Percentiles rank a stretch among this genome's conserved stretches.
Evolutionary conservation across 2,888 invertebrate species (phyloP).

Genomic region (Zonitis immaculata): DNA sequence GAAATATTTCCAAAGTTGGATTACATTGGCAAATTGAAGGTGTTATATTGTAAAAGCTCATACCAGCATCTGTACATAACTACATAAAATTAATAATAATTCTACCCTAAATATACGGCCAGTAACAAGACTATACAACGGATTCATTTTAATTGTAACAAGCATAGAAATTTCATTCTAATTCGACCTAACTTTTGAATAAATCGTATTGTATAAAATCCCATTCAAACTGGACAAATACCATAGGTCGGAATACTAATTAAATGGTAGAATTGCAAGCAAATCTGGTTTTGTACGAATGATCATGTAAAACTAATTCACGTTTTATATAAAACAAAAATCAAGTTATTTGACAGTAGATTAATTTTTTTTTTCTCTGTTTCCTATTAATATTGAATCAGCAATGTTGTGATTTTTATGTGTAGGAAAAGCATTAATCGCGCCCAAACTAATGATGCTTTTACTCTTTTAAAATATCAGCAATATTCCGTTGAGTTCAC

Average conservation of each 20-base stretch:
- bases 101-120: too few relatives aligned
- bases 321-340: neutral
- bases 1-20: too few relatives aligned
- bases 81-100: too few relatives aligned
- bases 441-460: neutral
- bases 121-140: too few relatives aligned
- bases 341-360: too few relatives aligned
- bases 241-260: neutral
- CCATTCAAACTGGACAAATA: neutral
- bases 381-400: too few relatives aligned
- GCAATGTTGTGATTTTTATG: neutral
- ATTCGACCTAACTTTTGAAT: neutral
- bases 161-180: neutral
- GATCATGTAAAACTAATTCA: neutral
- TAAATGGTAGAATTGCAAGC: neutral
- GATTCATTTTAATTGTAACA: neutral
- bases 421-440: neutral
- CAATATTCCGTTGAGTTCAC: neutral
- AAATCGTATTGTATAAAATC: neutral
- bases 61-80: too few relatives aligned
- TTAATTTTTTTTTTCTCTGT: too few relatives aligned
- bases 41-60: too few relatives aligned
- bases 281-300: neutral
- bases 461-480: neutral
- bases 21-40: too few relatives aligned